These are phyloP conservation scores for Platygyra sinensis DNA, from an alignment of 64 coral and sea anemone species.

Conservation along the genomic window DNA sequence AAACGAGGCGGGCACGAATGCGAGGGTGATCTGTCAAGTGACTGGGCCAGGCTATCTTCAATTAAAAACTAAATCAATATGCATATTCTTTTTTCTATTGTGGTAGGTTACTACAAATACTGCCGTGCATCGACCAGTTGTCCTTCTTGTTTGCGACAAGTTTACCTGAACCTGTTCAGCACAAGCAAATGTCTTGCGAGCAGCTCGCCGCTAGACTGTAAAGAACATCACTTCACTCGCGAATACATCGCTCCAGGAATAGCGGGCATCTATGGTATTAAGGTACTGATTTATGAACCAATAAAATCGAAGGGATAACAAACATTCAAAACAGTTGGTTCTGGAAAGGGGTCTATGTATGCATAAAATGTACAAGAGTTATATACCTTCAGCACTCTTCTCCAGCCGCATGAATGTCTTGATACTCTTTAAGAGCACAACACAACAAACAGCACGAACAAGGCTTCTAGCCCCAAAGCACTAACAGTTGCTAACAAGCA, in stretches of 20 bases:
- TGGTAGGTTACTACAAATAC: constrained; percentile 22
- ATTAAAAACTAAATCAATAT: background rate
- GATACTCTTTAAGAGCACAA: too few species aligned
- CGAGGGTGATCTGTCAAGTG: too few species aligned
- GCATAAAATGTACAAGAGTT: too few species aligned
- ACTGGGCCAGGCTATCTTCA: too few species aligned
- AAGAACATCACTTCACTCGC: background rate
- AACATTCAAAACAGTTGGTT: too few species aligned
- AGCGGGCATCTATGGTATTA: constrained; percentile 3
- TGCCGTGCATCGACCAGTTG: background rate
- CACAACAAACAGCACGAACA: too few species aligned
- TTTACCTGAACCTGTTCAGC: constrained; percentile 15
- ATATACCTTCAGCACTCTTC: too few species aligned
- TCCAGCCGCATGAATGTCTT: too few species aligned
- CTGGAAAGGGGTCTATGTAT: too few species aligned
- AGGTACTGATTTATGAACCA: background rate
- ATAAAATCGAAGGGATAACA: background rate
- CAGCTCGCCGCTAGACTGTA: background rate
- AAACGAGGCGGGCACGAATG: too few species aligned
- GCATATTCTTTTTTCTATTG: background rate
- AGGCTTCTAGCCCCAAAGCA: too few species aligned
- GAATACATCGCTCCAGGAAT: background rate
- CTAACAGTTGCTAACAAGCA: too few species aligned
- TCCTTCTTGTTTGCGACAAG: constrained; percentile 8
- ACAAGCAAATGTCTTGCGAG: background rate